A percentile compares a stretch with the other conserved stretches of the same genome.
These are phyloP conservation scores for Elgaria multicarinata DNA, from an alignment of 2,113 vertebrate species.

Conservation along the genomic window DNA sequence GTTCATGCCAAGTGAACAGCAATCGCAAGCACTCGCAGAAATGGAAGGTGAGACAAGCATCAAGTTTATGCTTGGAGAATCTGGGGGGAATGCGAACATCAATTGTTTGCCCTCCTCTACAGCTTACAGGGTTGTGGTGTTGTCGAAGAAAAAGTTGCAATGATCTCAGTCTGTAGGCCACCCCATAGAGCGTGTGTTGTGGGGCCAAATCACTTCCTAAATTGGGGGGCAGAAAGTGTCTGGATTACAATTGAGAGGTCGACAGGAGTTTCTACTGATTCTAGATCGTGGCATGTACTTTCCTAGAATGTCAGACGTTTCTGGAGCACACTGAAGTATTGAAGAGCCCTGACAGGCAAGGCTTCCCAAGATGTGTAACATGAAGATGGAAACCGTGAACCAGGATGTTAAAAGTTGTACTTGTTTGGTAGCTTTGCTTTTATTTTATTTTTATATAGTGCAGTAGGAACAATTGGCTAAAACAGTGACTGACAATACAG, in stretches of 20 bases:
- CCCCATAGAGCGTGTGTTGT: not conserved
- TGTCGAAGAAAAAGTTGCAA: not conserved
- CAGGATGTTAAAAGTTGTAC: slow-evolving; percentile 23
- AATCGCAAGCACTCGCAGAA: no score
- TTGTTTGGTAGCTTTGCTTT: slow-evolving; percentile 5
- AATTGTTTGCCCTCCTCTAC: not conserved
- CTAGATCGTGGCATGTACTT: not conserved
- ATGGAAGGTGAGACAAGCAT: no score
- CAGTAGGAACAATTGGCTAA: not conserved
- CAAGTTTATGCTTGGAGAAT: no score
- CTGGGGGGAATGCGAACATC: no score
- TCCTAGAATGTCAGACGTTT: not conserved
- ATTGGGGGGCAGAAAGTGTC: not conserved
- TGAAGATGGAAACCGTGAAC: not conserved
- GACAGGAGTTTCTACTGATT: not conserved
- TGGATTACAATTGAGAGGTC: not conserved
- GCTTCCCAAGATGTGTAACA: slow-evolving; percentile 18
- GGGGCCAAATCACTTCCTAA: not conserved
- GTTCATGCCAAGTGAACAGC: no score
- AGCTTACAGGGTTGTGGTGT: not conserved
- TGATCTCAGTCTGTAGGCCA: not conserved
- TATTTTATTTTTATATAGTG: not conserved
- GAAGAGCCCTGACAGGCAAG: not conserved
- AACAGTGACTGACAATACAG: not conserved
- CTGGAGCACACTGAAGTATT: slow-evolving; percentile 16